phyloP scores from a whole-genome alignment of 2,797 vertebrate genomes.

The Phaenicophaeus curvirostris region DNA sequence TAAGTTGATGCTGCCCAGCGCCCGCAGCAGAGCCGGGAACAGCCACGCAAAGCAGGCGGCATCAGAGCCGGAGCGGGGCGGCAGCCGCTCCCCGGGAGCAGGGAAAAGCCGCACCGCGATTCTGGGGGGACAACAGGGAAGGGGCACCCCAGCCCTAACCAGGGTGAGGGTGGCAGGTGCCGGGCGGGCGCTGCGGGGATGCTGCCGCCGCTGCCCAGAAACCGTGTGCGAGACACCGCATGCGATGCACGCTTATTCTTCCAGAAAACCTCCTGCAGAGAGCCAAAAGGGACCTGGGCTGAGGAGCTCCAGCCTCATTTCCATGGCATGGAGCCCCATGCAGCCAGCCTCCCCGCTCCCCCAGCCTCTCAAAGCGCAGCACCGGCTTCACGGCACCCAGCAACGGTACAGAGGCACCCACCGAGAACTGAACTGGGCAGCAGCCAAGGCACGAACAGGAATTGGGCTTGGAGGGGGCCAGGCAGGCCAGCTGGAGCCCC shows the following conservation, averaged over 20 bases:
- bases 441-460: too few species aligned
- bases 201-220: neutral
- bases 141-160: neutral
- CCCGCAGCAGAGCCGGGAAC: neutral
- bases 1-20: neutral
- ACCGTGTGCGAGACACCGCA: accelerated
- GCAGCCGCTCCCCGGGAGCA: too few species aligned
- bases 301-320: too few species aligned
- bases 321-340: neutral
- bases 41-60: neutral
- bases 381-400: too few species aligned
- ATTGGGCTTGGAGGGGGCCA: accelerated
- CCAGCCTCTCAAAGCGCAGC: too few species aligned
- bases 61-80: too few species aligned
- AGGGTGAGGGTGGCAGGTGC: too few species aligned
- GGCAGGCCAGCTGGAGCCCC: too few species aligned
- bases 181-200: too few species aligned
- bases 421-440: neutral
- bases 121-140: accelerated
- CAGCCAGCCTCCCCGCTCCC: neutral
- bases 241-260: neutral
- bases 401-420: neutral
- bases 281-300: neutral
- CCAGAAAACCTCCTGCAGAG: neutral
- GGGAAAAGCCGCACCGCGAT: neutral